Evolutionary conservation across 2,888 invertebrate genomes (phyloP), one percentile per base, ranked within the genome.

Genomic region (Tachystola acroxantha): DNA sequence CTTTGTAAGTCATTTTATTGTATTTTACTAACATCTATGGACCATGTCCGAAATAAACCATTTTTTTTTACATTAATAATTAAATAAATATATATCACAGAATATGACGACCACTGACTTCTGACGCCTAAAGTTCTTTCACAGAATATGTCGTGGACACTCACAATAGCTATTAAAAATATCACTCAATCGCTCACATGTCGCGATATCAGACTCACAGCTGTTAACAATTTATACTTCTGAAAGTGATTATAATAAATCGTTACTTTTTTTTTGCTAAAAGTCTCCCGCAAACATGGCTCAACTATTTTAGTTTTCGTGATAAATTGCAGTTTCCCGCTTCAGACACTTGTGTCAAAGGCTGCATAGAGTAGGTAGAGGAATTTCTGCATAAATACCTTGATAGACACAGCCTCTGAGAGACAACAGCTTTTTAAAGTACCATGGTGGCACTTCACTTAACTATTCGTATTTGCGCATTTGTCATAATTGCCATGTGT

Each of bases 231-330:
- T 69, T 65, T 36, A 57, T 43, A 54, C 53, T 46, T 50, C 57
- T 46, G 51, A 55, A 60, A 59, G 62, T 66, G 65, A 70, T 72
- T 62, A 64, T 60, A 69, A 70, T 65, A 64, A 68, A 73, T 63
- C 51, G 55, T 57, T 54, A 64, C 58, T 62, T 72, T 77, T 77
- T 74, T 77, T 74, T 68, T 64, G 77, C 77, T 63, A 68, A 70
- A 64, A 53, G 48, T 40, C 57, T 78, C 80, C 80, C 79, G 79
- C 79, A 65, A 69, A 67, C 76, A 61, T 46, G 51, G 47, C 49
- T 55, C 57, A 56, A 70, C 78, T 81, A 81, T 81, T 84, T 80
- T 68, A 62, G 76, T 70, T 71, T 60, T 62, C 57, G 68, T 82
- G 78, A 81, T 77, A 68, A 71, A 82, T 82, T 61, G 66, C 63